Percentiles rank a stretch among this genome's conserved stretches.
Evolutionary conservation across 2,113 vertebrate species (phyloP).

Genomic region (Rattus norvegicus): DNA sequence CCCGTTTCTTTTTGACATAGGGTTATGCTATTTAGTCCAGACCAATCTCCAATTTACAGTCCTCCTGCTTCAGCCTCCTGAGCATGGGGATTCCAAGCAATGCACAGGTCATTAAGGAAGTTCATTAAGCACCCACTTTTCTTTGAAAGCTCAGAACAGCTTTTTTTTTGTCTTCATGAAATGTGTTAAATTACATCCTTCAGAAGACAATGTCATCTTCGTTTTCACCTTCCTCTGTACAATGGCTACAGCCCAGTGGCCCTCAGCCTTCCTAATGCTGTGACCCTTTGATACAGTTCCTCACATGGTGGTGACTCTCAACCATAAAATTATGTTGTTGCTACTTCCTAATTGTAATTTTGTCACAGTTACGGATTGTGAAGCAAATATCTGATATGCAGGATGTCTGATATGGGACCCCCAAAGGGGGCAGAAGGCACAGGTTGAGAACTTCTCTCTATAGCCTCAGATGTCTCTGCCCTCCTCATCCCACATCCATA

Average conservation of each 20-base stretch:
- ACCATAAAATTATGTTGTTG: neutral
- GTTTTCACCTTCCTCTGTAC: neutral
- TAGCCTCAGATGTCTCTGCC: neutral
- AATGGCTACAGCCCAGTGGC: neutral
- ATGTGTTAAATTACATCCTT: slow-evolving; percentile 24
- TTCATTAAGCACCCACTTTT: neutral
- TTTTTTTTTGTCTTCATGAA: slow-evolving; percentile 42
- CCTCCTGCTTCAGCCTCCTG: neutral
- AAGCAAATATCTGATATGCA: neutral
- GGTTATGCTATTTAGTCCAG: neutral
- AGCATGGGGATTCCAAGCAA: neutral
- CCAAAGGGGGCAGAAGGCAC: neutral
- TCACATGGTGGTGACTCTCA: neutral
- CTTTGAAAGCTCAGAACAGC: neutral
- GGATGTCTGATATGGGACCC: neutral
- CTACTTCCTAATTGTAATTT: neutral
- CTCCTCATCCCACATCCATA: neutral
- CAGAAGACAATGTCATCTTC: slow-evolving; percentile 1
- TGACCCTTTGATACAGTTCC: neutral
- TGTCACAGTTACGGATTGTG: neutral
- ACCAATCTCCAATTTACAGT: neutral
- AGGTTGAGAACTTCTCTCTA: neutral
- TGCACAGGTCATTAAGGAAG: neutral
- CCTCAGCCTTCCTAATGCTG: neutral
- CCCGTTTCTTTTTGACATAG: neutral